Evolutionary conservation across 2,113 vertebrate genomes (phyloP).

Genomic region (Ptilonorhynchus violaceus): DNA sequence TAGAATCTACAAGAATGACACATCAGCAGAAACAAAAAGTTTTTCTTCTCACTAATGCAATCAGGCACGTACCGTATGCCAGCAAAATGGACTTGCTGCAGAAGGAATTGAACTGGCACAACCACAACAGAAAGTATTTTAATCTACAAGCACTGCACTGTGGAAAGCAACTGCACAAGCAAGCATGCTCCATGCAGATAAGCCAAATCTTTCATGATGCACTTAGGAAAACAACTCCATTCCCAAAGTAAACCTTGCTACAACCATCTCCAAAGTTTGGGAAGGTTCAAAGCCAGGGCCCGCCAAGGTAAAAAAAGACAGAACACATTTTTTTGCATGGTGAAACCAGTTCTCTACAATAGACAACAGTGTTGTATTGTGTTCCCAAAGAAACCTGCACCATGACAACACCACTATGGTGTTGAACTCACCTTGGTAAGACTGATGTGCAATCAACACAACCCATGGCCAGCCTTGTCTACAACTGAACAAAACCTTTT

Average conservation of each 20-base stretch:
- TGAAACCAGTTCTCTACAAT: neutral
- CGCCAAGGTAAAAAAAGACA: neutral
- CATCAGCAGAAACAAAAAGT: neutral
- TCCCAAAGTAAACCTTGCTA: neutral
- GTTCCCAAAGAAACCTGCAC: neutral
- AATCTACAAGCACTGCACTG: neutral
- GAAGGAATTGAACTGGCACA: neutral
- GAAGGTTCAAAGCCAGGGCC: neutral
- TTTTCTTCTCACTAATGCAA: neutral
- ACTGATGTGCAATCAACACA: neutral
- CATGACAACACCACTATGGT: accelerated
- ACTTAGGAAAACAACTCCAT: neutral
- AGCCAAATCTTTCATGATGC: neutral
- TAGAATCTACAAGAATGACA: neutral
- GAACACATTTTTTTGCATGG: neutral
- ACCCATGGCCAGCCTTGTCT: neutral
- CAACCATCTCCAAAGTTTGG: neutral
- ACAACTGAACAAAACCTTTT: neutral
- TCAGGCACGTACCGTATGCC: neutral
- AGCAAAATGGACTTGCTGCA: neutral
- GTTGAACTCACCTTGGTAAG: neutral
- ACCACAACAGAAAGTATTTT: neutral
- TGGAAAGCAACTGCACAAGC: neutral
- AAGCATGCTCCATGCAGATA: neutral
- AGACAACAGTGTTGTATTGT: neutral